Base-by-base conservation (phyloP, 1,140 invertebrate genomes). In the Drosophila sechellia region DNA sequence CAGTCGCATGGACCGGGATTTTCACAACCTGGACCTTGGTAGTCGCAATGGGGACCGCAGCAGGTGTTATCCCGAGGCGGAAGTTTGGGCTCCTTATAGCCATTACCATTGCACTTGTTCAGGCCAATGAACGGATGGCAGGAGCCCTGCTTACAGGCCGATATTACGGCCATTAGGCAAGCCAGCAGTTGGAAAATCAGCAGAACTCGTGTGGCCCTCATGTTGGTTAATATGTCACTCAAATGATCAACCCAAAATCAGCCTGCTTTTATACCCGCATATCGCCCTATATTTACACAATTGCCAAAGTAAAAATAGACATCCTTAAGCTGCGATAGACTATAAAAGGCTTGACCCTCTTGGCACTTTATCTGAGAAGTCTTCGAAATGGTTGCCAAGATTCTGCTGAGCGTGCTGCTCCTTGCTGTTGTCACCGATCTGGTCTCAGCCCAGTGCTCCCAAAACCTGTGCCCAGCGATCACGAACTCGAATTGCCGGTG, bases 21-120 rank as follows among this genome's bases (percentile, higher is more conserved):
- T 0, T 5, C 12, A 4, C 11, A 1, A 5, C 17, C n/a, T 6
- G 35, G 40, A 0, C 40, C 46, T 5, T 0, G 17, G 5, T 37
- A 65, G 6, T 6, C 12, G 37, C 72, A 75, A 0, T 20, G 40
- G 10, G 71, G 46, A 6, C 71, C 48, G 11, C 72, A 75, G 53
- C 72, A 75, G 25, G 39, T 5, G 10, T 75, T 75, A 13, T 74
- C 72, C 8, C 60, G 40, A 6, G 59, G 45, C 11, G 72, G 72
- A 11, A 75, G 13, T 3, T 22, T 31, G 0, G 71, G 72, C 31
- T 76, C 72, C 20, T 0, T 0, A 4, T 27, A 12, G 11, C 20
- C 12, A 5, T 2, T 12, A 6, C 35, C 10, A 8, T 1, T 0
- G 35, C 72, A 66, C 12, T 15, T 5, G 12, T 48, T 58, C 3